phyloP scores from a whole-genome alignment of 2,888 invertebrate genomes.

The Meteorus colon region DNA sequence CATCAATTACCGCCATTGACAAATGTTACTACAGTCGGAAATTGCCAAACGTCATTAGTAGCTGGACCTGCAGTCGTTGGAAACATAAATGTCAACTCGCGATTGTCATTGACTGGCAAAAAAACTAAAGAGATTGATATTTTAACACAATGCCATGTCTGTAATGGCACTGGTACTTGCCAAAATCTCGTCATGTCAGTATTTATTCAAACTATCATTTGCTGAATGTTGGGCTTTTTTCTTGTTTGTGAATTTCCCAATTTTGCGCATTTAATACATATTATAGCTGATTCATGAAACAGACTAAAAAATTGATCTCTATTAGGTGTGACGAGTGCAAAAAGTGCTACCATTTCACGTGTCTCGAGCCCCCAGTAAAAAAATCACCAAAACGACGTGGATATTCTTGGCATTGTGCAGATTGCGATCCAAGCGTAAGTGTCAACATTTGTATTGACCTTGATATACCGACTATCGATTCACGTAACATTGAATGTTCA shows the following conservation, averaged over 20 bases:
- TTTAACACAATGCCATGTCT: conserved; percentile 81
- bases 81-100: conserved; percentile 49
- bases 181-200: conserved; percentile 82
- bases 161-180: conserved; percentile 77
- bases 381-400: conserved; percentile 95
- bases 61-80: conserved; percentile 55
- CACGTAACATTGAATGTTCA: conserved; percentile 51
- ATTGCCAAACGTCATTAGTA: conserved; percentile 43
- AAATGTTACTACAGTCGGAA: conserved; percentile 56
- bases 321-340: conserved; percentile 93
- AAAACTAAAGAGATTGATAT: conserved; percentile 71
- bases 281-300: neutral
- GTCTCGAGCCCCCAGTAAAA: conserved; percentile 94
- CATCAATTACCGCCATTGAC: conserved; percentile 57
- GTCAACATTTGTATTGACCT: conserved; percentile 36
- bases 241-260: conserved; percentile 4
- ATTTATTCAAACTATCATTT: conserved; percentile 19
- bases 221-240: neutral
- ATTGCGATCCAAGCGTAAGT: conserved; percentile 93
- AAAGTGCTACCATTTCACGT: conserved; percentile 93
- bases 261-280: neutral
- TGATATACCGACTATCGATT: conserved; percentile 5
- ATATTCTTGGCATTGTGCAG: conserved; percentile 96
- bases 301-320: neutral
- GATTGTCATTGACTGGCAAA: conserved; percentile 60